Evolutionary conservation across 2,888 invertebrate genomes (phyloP).

Genomic region (Synergus umbraculus): DNA sequence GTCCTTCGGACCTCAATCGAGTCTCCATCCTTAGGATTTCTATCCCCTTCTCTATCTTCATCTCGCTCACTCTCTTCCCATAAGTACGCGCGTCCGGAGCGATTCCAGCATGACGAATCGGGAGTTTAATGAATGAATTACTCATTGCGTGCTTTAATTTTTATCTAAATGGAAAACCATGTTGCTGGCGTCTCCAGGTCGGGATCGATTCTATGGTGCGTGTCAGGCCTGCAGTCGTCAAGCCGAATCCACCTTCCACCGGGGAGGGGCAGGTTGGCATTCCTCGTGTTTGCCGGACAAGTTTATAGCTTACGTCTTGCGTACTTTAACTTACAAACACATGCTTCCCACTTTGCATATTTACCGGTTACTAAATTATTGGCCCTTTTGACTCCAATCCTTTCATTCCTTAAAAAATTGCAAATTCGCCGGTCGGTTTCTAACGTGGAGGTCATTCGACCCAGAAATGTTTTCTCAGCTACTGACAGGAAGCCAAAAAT

Average conservation of each 20-base stretch:
- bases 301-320: conserved; percentile 18
- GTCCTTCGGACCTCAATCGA: conserved; percentile 2
- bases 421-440: background rate
- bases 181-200: conserved; percentile 56
- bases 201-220: conserved; percentile 68
- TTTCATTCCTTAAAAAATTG: background rate
- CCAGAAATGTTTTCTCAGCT: background rate
- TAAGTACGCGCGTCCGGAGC: conserved; percentile 19
- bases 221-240: conserved; percentile 70
- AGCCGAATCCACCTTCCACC: conserved; percentile 61
- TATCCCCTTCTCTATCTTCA: background rate
- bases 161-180: conserved; percentile 46
- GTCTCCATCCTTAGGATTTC: conserved; percentile 18
- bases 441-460: background rate
- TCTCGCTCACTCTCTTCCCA: conserved; percentile 14
- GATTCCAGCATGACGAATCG: background rate
- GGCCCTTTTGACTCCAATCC: background rate
- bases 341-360: conserved; percentile 26
- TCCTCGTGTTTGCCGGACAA: conserved; percentile 44
- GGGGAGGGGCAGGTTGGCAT: conserved; percentile 50
- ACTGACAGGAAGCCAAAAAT: background rate
- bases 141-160: conserved; percentile 20
- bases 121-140: background rate
- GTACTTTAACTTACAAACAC: conserved; percentile 20
- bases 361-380: conserved; percentile 6